Evolutionary conservation across 2,888 invertebrate genomes (phyloP).

Genomic region (Xestia sexstrigata): DNA sequence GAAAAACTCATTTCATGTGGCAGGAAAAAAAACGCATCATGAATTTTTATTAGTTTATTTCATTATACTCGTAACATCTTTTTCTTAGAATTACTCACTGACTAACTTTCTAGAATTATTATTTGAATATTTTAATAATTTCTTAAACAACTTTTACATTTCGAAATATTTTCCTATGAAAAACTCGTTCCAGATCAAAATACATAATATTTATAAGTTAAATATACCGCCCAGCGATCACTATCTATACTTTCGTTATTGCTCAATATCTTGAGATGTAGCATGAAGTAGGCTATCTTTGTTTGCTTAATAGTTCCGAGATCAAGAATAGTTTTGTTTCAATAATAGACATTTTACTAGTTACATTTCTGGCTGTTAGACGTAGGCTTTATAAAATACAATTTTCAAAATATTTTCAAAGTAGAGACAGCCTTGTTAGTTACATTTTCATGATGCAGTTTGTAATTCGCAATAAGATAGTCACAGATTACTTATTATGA

Average conservation of each 20-base stretch:
- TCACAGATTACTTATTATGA: constrained; percentile 66
- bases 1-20: background rate
- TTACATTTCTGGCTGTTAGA: constrained; percentile 69
- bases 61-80: constrained; percentile 90
- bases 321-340: constrained; percentile 53
- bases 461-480: constrained; percentile 61
- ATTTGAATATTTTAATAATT: constrained; percentile 89
- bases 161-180: constrained; percentile 84
- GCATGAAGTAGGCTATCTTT: constrained; percentile 55
- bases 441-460: constrained; percentile 68
- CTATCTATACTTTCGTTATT: constrained; percentile 70
- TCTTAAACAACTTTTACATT: constrained; percentile 86
- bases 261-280: constrained; percentile 67
- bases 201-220: constrained; percentile 72
- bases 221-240: constrained; percentile 69
- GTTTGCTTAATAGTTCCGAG: constrained; percentile 51
- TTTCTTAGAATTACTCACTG: constrained; percentile 87
- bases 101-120: constrained; percentile 89
- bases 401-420: constrained; percentile 74
- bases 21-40: constrained; percentile 32
- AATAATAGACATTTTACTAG: constrained; percentile 68
- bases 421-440: constrained; percentile 74
- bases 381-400: constrained; percentile 72
- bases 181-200: constrained; percentile 85
- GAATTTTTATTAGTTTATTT: constrained; percentile 84